These are phyloP conservation scores for Drosophila repletoides DNA, from an alignment of 1,140 invertebrate species.

Conservation along the genomic window DNA sequence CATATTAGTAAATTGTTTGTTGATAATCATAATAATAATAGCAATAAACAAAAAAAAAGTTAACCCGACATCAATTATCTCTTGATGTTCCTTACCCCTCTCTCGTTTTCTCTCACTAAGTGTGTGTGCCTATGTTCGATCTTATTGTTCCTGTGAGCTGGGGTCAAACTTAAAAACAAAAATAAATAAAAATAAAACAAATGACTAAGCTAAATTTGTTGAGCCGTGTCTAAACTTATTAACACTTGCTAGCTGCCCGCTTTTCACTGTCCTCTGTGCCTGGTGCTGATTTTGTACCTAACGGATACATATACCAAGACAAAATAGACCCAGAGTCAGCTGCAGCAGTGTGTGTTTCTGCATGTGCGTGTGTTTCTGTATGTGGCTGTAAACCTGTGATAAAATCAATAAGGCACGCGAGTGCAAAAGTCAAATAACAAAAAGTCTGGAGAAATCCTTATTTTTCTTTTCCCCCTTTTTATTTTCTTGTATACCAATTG, in stretches of 20 bases:
- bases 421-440: slow-evolving; percentile 41
- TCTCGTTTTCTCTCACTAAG: not conserved
- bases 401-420: slow-evolving; percentile 45
- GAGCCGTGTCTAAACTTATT: not conserved
- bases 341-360: slow-evolving; percentile 59
- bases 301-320: slow-evolving; percentile 46
- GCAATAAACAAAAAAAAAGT: slow-evolving; percentile 28
- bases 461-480: not conserved
- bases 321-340: slow-evolving; percentile 19
- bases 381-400: slow-evolving; percentile 32
- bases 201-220: not conserved
- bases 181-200: too few relatives aligned
- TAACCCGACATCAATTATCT: too few relatives aligned
- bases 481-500: not conserved
- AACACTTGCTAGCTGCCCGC: not conserved
- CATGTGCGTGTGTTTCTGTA: not conserved
- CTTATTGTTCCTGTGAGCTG: too few relatives aligned
- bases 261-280: too few relatives aligned
- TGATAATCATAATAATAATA: slow-evolving; percentile 1
- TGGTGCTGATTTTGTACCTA: slow-evolving; percentile 29
- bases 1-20: slow-evolving; percentile 10
- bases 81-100: not conserved
- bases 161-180: too few relatives aligned
- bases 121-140: too few relatives aligned
- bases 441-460: slow-evolving; percentile 18